Conservation (phyloP, 2,888 invertebrate genomes). For the Brachyptera risi region DNA sequence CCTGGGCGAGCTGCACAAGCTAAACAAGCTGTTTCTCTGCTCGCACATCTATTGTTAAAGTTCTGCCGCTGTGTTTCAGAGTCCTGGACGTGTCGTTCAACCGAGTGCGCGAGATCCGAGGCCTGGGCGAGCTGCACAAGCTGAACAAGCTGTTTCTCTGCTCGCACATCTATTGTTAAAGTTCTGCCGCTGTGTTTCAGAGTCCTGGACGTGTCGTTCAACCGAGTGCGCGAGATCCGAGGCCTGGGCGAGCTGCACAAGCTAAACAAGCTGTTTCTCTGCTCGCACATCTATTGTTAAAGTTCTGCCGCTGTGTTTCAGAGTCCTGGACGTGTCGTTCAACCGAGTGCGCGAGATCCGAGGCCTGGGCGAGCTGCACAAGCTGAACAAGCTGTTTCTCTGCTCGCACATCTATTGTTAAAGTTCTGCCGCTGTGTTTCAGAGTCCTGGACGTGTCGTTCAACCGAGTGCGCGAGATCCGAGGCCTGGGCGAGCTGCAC, state of each 20-base stretch:
- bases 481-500: constrained; percentile 68
- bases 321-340: constrained; percentile 90
- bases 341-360: constrained; percentile 87
- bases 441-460: constrained; percentile 92
- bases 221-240: constrained; percentile 82
- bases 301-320: too few relatives aligned
- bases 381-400: constrained; percentile 78
- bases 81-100: constrained; percentile 94
- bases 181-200: too few relatives aligned
- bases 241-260: constrained; percentile 72
- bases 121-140: constrained; percentile 68
- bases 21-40: constrained; percentile 82
- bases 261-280: constrained; percentile 78
- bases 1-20: constrained; percentile 65
- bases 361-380: constrained; percentile 69
- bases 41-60: too few relatives aligned
- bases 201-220: constrained; percentile 91
- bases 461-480: constrained; percentile 85
- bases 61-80: constrained; percentile 61
- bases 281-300: too few relatives aligned
- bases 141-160: constrained; percentile 82
- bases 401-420: constrained; percentile 93
- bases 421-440: too few relatives aligned
- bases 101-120: constrained; percentile 80
- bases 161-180: too few relatives aligned